Evolutionary conservation across 2,797 vertebrate species (phyloP).

Genomic region (Aphelocoma californica): DNA sequence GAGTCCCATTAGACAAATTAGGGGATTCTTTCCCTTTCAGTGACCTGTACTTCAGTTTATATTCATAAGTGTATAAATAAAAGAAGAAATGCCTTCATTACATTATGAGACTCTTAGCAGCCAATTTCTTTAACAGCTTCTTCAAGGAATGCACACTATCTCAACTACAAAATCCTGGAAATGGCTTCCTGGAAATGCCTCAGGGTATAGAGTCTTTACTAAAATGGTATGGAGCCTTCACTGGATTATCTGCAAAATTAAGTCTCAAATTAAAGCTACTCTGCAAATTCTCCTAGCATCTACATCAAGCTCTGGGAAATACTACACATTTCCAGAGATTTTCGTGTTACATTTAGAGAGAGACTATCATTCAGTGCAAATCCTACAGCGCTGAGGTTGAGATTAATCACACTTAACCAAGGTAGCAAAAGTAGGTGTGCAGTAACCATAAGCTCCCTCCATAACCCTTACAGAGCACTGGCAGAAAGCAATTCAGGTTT

Average conservation of each 20-base stretch:
- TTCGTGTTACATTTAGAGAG: not conserved
- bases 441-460: not conserved
- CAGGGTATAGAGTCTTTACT: not conserved
- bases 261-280: not conserved
- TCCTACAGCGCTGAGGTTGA: not conserved
- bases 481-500: not conserved
- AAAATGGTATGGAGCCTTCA: not conserved
- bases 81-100: not conserved
- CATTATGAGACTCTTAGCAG: not conserved
- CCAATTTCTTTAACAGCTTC: not conserved
- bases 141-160: not conserved
- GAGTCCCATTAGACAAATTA: not conserved
- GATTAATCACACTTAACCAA: not conserved
- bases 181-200: not conserved
- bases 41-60: not conserved
- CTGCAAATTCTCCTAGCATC: not conserved
- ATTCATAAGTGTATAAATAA: not conserved
- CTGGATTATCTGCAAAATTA: not conserved
- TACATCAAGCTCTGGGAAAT: not conserved
- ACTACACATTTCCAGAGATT: not conserved
- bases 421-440: not conserved
- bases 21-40: not conserved
- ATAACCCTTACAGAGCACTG: not conserved
- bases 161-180: not conserved
- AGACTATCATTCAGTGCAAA: not conserved